Base-by-base conservation (phyloP, 1,140 invertebrate genomes). In the Centruroides sculpturatus region DNA sequence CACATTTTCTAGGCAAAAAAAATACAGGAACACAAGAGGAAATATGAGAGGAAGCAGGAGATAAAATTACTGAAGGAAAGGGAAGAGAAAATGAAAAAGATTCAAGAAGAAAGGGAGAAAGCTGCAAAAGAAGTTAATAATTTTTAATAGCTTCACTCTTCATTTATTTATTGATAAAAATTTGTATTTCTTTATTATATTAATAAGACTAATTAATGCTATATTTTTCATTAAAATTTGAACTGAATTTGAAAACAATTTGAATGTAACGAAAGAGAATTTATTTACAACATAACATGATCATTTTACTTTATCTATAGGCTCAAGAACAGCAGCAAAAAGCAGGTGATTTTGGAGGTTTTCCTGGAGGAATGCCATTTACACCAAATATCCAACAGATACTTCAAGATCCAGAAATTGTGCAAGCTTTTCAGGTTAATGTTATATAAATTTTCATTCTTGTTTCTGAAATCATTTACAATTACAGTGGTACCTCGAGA, bases 11-110 rank as follows among this genome's bases (percentile, higher is more conserved):
- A 83, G 81, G 88, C 88, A 13, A 81, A 85, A 51, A 91, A 89
- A 74, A 79, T 92, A n/a, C 85, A 88, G 65, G 87, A 89, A 68
- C 88, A 92, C 70, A 83, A 82, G 59, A 78, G 89, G 3, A 90
- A 86, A 70, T 79, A 81, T 66, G 85, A 89, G 66, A 80, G 89
- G 8, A 85, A 81, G 67, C 74, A 76, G 51, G 79, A 83, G 60
- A 87, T 91, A 63, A 84, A 82, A 67, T 81, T 86, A 70, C 74
- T 87, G 55, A 76, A 73, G 51, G 78, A 82, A 71, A 75, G 80
- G 64, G 69, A 82, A 55, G 83, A 85, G 64, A 77, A 81, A 41
- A 72, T 85, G 35, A 79, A 76, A 47, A 82, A 82, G 71, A 84
- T 84, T 5, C 80, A 81, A 56, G 85, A 87, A 68, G 85, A 82